Evolutionary conservation across 92 coral and sea anemone genomes (phyloP), one percentile per base, ranked within the genome.

Genomic region (Ricordea florida): DNA sequence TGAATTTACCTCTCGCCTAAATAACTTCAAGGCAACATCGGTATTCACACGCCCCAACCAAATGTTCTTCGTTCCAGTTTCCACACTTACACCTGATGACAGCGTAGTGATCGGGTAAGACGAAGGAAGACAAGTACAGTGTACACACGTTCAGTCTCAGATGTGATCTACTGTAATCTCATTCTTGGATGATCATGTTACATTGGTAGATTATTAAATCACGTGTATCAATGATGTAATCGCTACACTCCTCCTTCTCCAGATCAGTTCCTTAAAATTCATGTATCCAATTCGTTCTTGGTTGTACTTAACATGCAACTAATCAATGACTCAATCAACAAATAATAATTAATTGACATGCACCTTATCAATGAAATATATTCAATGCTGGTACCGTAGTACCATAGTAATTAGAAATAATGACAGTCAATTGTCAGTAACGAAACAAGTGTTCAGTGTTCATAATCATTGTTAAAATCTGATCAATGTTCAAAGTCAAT

Each of bases 201-300:
- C 62, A 55, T 55, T 53, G 38, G 3, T 55, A 13, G 40, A 46
- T 15, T 46, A 46, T 16, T 29, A 28, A 29, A 55, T 55, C 40
- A 55, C 53, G 53, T 46, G 53, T 16, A 3, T 46, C 53, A 31
- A 16, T 57, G 44, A 44, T 66, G 28, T 16, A 23, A 32, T 67
- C 75, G 26, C 74, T 66, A 66, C 74, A 66, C 44, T 66, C 73
- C 47, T 61, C 68, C 57, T 66, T 45, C 58, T 49, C 32, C 59
- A 20, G 60, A 49, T 46, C 60, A 48, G 74, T 48, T 67, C 74
- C 61, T 47, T 14, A 47, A 20, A 44, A 16, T 56, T 17, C 13
- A 56, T 55, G 44, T 33, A 0, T 18, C 28, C 17, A 33, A 2
- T 25, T 32, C 2, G 29, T 57, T 57, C 66, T 35, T 3, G 33